Conservation (phyloP, 2,888 invertebrate genomes). For the Agonopterix heracliana region DNA sequence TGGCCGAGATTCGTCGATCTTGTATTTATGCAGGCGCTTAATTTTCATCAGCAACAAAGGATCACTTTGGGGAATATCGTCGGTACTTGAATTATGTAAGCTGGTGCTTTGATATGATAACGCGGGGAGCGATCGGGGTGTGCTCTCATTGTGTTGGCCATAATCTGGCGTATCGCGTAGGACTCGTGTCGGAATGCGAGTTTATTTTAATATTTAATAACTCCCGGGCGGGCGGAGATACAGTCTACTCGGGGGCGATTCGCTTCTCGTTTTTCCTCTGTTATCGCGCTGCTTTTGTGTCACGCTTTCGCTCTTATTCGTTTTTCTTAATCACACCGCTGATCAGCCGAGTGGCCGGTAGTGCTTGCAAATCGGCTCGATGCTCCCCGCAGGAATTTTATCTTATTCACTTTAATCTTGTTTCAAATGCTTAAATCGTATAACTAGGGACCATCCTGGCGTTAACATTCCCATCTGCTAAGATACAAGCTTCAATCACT, state of each 20-base stretch:
- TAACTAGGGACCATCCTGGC: no score
- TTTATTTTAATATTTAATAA: slow-evolving; percentile 77
- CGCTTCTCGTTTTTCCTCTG: slow-evolving; percentile 64
- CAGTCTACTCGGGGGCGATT: slow-evolving; percentile 64
- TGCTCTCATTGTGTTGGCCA: slow-evolving; percentile 69
- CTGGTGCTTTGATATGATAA: slow-evolving; percentile 67
- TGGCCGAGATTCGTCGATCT: background rate
- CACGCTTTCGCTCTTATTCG: slow-evolving; percentile 64
- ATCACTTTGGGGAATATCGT: slow-evolving; percentile 31
- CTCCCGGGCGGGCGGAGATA: slow-evolving; percentile 64
- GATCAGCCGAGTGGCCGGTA: slow-evolving; percentile 50
- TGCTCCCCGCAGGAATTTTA: slow-evolving; percentile 9
- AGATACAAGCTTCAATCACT: no score
- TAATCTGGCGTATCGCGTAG: slow-evolving; percentile 71
- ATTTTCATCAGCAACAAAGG: slow-evolving; percentile 39
- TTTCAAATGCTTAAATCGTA: no score
- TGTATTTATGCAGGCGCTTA: slow-evolving; percentile 34
- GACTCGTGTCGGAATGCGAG: slow-evolving; percentile 72
- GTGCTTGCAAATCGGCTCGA: slow-evolving; percentile 40
- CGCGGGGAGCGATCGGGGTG: slow-evolving; percentile 56
- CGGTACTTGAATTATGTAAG: slow-evolving; percentile 58
- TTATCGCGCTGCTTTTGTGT: slow-evolving; percentile 70
- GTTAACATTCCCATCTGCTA: no score
- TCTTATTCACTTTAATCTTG: background rate
- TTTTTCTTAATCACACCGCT: slow-evolving; percentile 61